Conservation (phyloP, 2,797 vertebrate genomes). For the Distichodus sexfasciatus region DNA sequence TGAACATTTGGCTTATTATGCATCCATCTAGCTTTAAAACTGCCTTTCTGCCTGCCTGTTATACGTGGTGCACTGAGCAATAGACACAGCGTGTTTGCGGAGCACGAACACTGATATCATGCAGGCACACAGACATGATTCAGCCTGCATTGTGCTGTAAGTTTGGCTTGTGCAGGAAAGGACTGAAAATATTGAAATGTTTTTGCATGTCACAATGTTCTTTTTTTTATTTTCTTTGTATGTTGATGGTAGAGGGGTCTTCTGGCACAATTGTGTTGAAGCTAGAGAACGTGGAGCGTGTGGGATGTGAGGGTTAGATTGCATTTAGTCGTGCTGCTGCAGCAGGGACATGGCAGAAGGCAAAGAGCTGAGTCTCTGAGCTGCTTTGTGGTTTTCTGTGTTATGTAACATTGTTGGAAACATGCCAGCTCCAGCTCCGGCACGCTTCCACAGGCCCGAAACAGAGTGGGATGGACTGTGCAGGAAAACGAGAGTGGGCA, state of each 20-base stretch:
- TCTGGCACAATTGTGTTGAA: not conserved
- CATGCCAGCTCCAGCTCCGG: conserved; percentile 30
- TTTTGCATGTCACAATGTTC: not conserved
- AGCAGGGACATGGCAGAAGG: conserved; percentile 6
- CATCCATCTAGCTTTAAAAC: not conserved
- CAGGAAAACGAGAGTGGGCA: conserved; percentile 38
- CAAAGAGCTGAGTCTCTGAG: conserved; percentile 10
- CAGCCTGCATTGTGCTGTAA: not conserved
- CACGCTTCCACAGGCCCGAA: conserved; percentile 46
- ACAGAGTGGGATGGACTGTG: conserved; percentile 34
- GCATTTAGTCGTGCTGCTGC: conserved; percentile 4
- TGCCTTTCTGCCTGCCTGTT: not conserved
- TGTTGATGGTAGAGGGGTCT: not conserved
- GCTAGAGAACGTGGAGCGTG: not conserved
- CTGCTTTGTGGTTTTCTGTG: conserved; percentile 36
- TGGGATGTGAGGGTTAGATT: not conserved
- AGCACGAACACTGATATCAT: conserved; percentile 2
- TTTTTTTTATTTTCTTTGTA: not conserved
- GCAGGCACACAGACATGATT: conserved; percentile 4
- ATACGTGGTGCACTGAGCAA: conserved; percentile 7
- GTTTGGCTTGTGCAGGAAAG: not conserved
- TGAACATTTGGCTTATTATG: not conserved
- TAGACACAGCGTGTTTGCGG: not conserved
- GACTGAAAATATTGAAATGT: not conserved
- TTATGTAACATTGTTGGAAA: conserved; percentile 51